Base-by-base conservation (phyloP, 2,113 vertebrate species). In the Bujurquina vittata region DNA sequence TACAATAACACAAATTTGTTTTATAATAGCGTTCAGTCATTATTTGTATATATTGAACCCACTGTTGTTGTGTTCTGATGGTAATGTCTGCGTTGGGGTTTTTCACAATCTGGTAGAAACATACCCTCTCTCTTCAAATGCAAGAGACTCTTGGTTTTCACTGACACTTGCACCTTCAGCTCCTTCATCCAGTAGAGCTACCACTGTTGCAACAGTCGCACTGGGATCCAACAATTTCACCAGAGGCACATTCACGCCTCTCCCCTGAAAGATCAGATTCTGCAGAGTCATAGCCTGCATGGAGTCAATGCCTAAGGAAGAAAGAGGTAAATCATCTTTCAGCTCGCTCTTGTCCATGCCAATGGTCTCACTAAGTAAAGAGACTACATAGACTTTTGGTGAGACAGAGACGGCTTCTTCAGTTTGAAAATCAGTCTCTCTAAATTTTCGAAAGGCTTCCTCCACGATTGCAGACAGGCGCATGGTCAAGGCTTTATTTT, bases 221-320 rank as follows among this genome's bases (percentile, higher is more conserved):
- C 91, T 94, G 62, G 96, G 95, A 87, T 97, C 96, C 84, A 97
- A 85, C 20, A 97, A 83, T 86, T 93, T 96, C 35, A 96, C 90
- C 69, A 97, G 81, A 60, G 96, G 95, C 15, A 98, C 89, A 72
- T 95, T 96, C 56, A 97, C 91, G 46, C 93, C 95, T 84, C 89
- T 90, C 5, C 96, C 93, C 43, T 86, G 90, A 49, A 96, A 97
- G 60, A 97, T 94, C 4, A 87, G 91, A 89, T 95, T 97, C 82
- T 97, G 97, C 85, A 97, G 83, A 49, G 96, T 96, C 96, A 97
- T 96, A 23, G 96, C 96, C 89, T 96, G 92, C 96, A 97, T 95
- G 11, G 96, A 98, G 88, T 97, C 97, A 46, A 97, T 90, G 37
- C 96, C 97, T 55, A 98, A 35, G 2, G 94, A 92, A 0, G 84